Evolutionary conservation across 2,797 vertebrate genomes (phyloP).

Genomic region (Sebastes nivosus): DNA sequence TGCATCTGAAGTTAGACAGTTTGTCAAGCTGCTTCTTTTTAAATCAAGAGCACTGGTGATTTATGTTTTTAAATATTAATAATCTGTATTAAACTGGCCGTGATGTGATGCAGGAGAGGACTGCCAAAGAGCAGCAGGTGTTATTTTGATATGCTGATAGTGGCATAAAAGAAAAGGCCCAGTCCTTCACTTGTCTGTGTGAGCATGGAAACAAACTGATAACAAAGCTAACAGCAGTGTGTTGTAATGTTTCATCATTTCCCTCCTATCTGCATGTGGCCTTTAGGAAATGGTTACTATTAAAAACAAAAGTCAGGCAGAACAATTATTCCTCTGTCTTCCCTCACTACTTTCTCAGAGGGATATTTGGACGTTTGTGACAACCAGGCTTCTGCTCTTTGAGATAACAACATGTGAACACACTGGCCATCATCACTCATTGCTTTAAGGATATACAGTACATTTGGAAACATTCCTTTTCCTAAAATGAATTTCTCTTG

Average conservation of each 20-base stretch:
- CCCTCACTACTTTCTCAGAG: background rate
- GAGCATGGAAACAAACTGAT: constrained; percentile 54
- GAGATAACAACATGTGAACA: constrained; percentile 15
- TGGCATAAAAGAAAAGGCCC: constrained; percentile 32
- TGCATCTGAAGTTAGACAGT: constrained; percentile 6
- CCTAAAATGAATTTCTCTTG: background rate
- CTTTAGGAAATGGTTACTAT: constrained; percentile 33
- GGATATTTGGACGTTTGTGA: constrained; percentile 7
- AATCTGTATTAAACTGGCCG: background rate
- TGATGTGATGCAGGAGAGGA: constrained; percentile 2
- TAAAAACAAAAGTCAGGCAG: constrained; percentile 28
- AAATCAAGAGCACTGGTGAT: background rate
- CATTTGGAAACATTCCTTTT: background rate
- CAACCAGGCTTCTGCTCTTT: background rate
- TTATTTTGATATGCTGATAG: constrained; percentile 52
- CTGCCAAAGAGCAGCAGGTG: constrained; percentile 49
- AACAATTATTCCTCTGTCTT: constrained; percentile 42
- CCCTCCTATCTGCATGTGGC: constrained; percentile 24
- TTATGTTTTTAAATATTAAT: background rate
- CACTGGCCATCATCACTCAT: background rate
- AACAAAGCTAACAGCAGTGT: constrained; percentile 40
- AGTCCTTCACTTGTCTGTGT: constrained; percentile 31
- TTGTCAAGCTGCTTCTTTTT: constrained; percentile 2
- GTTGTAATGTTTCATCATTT: constrained; percentile 38
- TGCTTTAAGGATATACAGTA: background rate